These are phyloP conservation scores for Itoplectis maculator DNA, from an alignment of 2,888 invertebrate species.

Conservation along the genomic window DNA sequence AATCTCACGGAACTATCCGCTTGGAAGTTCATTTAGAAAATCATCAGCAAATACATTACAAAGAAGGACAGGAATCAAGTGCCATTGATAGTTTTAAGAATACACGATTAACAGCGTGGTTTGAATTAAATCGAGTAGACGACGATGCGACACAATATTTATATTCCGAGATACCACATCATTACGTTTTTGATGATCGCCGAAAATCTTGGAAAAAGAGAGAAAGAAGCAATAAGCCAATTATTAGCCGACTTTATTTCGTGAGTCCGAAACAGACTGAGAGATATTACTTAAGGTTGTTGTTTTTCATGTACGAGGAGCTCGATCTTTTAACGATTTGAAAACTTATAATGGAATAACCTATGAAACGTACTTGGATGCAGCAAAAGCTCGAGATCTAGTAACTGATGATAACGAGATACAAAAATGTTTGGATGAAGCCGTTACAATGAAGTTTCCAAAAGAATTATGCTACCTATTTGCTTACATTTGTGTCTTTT, in stretches of 20 bases:
- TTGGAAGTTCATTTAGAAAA: conserved; percentile 20
- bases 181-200: conserved; percentile 41
- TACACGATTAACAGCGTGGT: conserved; percentile 55
- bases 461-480: conserved; percentile 18
- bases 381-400: conserved; percentile 2
- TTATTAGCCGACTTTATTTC: conserved; percentile 20
- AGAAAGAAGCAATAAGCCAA: not conserved
- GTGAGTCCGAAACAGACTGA: conserved; percentile 51
- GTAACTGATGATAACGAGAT: conserved; percentile 47
- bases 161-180: conserved; percentile 46
- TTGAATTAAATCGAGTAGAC: conserved; percentile 48
- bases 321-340: conserved; percentile 25
- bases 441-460: conserved; percentile 38
- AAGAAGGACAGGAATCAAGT: conserved; percentile 55
- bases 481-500: conserved; percentile 34
- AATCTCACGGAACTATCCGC: conserved; percentile 23
- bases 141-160: conserved; percentile 37
- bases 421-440: conserved; percentile 47
- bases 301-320: conserved; percentile 46
- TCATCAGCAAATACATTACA: conserved; percentile 30
- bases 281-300: conserved; percentile 45
- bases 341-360: conserved; percentile 2
- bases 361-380: conserved; percentile 10
- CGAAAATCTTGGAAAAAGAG: not conserved
- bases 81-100: no score